These are phyloP conservation scores for Triops cancriformis DNA, from an alignment of 1,140 invertebrate genomes.

Conservation along the genomic window DNA sequence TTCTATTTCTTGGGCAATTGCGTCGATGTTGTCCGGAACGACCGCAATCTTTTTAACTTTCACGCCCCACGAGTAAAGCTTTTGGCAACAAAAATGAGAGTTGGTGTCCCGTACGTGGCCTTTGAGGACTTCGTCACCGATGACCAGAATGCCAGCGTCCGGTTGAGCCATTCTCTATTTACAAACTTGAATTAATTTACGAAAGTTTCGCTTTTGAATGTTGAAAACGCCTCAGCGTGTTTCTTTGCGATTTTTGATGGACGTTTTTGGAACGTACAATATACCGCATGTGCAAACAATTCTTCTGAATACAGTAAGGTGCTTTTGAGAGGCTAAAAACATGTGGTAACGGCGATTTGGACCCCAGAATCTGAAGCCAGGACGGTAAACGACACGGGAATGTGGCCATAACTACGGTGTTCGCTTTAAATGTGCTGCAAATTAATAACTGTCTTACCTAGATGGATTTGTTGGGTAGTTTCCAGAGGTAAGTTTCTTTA, in stretches of 20 bases:
- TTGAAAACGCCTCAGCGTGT: too few species aligned
- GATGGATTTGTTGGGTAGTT: too few species aligned
- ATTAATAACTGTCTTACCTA: too few species aligned
- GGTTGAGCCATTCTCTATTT: not conserved
- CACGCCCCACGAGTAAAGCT: constrained; percentile 56
- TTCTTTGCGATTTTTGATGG: too few species aligned
- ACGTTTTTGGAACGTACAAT: not conserved
- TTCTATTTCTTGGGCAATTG: constrained; percentile 58
- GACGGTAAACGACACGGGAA: too few species aligned
- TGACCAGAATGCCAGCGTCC: constrained; percentile 47
- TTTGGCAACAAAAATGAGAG: constrained; percentile 56
- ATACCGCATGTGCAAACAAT: not conserved
- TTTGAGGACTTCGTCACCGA: constrained; percentile 80
- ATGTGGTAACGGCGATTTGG: too few species aligned
- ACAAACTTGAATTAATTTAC: not conserved
- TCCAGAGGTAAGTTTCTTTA: too few species aligned
- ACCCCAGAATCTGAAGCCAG: too few species aligned
- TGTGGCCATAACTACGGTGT: too few species aligned
- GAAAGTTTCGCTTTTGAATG: not conserved
- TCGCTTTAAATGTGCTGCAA: too few species aligned
- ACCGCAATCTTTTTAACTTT: constrained; percentile 60
- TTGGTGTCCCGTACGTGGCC: constrained; percentile 67
- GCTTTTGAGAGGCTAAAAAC: too few species aligned
- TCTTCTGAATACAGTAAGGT: not conserved
- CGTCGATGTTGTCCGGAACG: constrained; percentile 57